A percentile compares a stretch with the other conserved stretches of the same genome.
Evolutionary conservation across 2,797 vertebrate genomes (phyloP).

Genomic region (Haliaeetus albicilla): DNA sequence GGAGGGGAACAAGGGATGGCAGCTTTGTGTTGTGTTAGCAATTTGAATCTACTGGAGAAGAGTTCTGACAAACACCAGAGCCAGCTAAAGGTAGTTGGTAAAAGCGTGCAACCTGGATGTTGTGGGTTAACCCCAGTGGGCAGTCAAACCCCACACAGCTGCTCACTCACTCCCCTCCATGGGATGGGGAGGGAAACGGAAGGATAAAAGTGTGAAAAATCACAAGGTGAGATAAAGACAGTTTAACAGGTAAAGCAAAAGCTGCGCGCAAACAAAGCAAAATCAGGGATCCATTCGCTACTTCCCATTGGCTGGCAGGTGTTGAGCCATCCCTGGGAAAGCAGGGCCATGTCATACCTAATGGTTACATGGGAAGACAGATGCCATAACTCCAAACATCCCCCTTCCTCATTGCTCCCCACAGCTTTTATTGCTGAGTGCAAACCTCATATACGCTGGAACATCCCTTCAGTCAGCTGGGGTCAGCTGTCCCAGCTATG

Average conservation of each 20-base stretch:
- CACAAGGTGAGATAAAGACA: neutral
- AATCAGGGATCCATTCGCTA: neutral
- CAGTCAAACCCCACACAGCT: neutral
- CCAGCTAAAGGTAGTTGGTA: neutral
- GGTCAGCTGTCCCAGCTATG: neutral
- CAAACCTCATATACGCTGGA: accelerated
- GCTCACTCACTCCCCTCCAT: neutral
- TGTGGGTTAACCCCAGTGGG: too few species aligned
- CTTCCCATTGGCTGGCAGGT: neutral
- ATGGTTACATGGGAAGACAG: neutral
- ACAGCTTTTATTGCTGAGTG: neutral
- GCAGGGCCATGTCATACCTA: too few species aligned
- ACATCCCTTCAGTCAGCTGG: neutral
- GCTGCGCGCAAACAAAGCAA: neutral
- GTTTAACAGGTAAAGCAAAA: neutral
- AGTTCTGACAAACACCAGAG: neutral
- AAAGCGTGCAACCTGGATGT: accelerated
- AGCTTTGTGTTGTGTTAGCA: neutral
- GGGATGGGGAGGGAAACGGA: neutral
- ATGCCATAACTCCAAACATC: neutral
- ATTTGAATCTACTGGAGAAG: neutral
- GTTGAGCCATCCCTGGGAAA: neutral
- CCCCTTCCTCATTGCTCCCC: neutral
- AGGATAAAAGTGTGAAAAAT: neutral
- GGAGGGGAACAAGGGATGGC: neutral